Base-by-base conservation (phyloP, 2,888 invertebrate genomes). In the Agriopis aurantiaria region DNA sequence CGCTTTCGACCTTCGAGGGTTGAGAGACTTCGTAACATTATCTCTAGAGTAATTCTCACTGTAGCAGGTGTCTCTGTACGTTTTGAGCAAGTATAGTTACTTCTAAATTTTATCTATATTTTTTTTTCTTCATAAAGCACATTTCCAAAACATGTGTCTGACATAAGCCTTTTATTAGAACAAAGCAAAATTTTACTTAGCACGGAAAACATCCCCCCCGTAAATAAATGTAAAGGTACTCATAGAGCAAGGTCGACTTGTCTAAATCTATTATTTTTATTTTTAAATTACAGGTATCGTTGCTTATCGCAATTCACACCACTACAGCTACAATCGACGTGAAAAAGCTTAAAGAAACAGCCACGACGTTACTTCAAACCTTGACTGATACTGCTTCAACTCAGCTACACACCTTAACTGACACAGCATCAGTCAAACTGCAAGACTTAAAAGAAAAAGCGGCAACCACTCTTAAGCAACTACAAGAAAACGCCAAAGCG, bases 291-390 rank as follows among this genome's bases (percentile, higher is more conserved):
- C 88, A 92, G 92, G 78, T 91, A 11, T 79, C 82, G 33, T 75
- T 91, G n/a, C 77, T 88, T 56, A 72, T 88, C 53, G 72, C 83
- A 23, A 68, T 89, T 11, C 85, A 88, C 49, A 51, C 82, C 57
- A 74, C 86, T 48, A 74, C 82, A 65, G 90, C 88, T 0, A 90
- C 90, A 11, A 73, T 91, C 4, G 86, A 90, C 69, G 66, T 91
- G 0, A 78, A 89, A 33, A 84, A 85, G 53, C 67, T 92, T 0
- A 87, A 85, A 67, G 85, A 88, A 23, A 85, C 85, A 41, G 88
- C 90, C 0, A 82, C 87, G 2, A 80, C 76, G 0, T 80, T 84
- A 55, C 64, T 85, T 0, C 79, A 86, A 65, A 78, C 80, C 57
- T 49, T 85, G 0, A 71, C 76, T 52, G 81, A 79, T 52, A 75